These are phyloP conservation scores for Nasonia vitripennis DNA, from an alignment of 1,140 invertebrate species.

Conservation along the genomic window DNA sequence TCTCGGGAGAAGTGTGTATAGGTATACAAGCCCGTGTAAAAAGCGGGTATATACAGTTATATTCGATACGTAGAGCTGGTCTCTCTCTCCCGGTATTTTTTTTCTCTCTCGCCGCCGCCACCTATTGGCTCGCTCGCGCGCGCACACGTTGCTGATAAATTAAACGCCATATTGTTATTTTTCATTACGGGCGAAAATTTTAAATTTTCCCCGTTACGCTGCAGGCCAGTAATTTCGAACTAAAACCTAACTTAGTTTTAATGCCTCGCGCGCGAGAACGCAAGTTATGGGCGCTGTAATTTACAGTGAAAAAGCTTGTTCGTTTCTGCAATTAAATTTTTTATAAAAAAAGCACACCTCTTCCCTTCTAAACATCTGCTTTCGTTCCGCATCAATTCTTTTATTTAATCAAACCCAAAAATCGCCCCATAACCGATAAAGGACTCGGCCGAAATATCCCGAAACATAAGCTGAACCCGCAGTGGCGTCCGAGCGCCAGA, in stretches of 20 bases:
- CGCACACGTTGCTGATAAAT: conserved; percentile 34
- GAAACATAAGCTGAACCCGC: neutral
- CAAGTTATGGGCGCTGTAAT: neutral
- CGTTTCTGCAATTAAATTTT: neutral
- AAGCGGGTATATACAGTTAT: conserved; percentile 61
- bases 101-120: conserved; percentile 42
- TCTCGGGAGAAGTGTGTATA: conserved; percentile 20
- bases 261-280: neutral
- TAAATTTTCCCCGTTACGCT: neutral
- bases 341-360: neutral
- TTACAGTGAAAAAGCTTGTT: neutral
- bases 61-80: conserved; percentile 37
- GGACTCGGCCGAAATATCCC: neutral
- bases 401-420: neutral
- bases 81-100: conserved; percentile 5
- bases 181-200: conserved; percentile 29
- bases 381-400: neutral
- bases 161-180: conserved; percentile 46
- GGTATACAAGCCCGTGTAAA: conserved; percentile 56
- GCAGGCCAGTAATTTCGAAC: neutral
- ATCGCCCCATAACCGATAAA: neutral
- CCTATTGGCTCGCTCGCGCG: conserved; percentile 54
- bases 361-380: too few relatives aligned
- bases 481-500: neutral
- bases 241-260: conserved; percentile 16